Base-by-base conservation (phyloP, 2,797 vertebrate species). In the Microcaecilia unicolor region DNA sequence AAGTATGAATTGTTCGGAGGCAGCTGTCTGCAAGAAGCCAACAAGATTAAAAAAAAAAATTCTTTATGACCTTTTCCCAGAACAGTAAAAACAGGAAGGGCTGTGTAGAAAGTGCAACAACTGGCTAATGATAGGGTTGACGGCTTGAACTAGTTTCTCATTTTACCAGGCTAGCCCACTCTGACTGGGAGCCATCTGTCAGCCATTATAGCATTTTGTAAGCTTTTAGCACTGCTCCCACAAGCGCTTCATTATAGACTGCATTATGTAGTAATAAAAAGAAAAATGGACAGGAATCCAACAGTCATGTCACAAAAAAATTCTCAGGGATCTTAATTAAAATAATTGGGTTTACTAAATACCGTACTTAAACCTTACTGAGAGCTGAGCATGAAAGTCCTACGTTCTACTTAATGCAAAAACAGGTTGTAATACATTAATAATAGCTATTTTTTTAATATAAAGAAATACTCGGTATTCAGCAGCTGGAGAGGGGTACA, bases 171-270 rank as follows among this genome's bases (percentile, higher is more conserved):
- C 59, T 70, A 64, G 58, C 64, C 68, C 64, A 56, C 49, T 43
- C 47, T 61, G 58, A 65, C 57, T 43, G 52, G 58, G 61, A 61
- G 60, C 70, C 72, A 71, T 75, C 72, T 74, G 69, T 62, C 60
- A 62, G 58, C n/a, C n/a, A n/a, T n/a, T n/a, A n/a, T n/a, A n/a
- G n/a, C n/a, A n/a, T n/a, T n/a, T n/a, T n/a, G n/a, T n/a, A n/a
- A 60, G 58, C 55, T 63, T 57, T 60, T 56, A 55, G 58, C 55
- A 58, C 58, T 61, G 55, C 63, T 52, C 63, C 61, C 58, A 67
- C 63, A 67, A 51, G 56, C 51, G 58, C 60, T 52, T 61, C 63
- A 52, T 52, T 61, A 57, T 65, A 63, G 48, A 5, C 44, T 57
- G 66, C 64, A 54, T 59, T 45, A 51, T 48, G 31, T 50, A 47